These are phyloP conservation scores for Equus quagga DNA, from an alignment of 2,113 vertebrate species.

Conservation along the genomic window DNA sequence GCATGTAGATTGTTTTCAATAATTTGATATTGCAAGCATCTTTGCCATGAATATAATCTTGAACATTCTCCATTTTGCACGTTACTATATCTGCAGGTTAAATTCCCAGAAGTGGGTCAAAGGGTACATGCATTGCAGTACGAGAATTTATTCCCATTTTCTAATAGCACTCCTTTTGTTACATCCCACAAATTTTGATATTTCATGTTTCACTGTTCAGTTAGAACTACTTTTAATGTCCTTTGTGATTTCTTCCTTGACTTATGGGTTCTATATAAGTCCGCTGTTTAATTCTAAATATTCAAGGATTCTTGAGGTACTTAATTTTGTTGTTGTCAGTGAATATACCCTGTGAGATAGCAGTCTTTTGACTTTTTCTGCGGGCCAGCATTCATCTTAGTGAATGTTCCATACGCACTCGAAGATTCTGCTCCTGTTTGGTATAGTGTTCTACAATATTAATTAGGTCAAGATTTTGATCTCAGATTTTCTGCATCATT, in stretches of 20 bases:
- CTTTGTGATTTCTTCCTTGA: not conserved
- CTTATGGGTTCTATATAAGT: not conserved
- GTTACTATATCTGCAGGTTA: not conserved
- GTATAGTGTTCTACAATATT: not conserved
- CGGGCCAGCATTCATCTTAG: not conserved
- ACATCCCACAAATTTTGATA: not conserved
- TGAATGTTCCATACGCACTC: not conserved
- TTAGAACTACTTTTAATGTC: not conserved
- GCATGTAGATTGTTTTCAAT: not conserved
- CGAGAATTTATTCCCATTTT: not conserved
- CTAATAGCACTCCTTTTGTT: not conserved
- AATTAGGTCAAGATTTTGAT: not conserved
- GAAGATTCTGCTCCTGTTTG: not conserved
- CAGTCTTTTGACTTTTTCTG: not conserved
- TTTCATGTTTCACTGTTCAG: not conserved
- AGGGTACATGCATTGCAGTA: not conserved
- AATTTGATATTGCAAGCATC: not conserved
- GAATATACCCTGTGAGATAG: not conserved
- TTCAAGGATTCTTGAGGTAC: not conserved
- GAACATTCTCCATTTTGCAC: not conserved
- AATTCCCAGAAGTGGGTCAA: not conserved
- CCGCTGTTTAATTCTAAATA: not conserved
- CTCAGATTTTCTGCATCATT: not conserved
- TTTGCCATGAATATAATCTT: not conserved
- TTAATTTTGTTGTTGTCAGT: not conserved